Evolutionary conservation across 2,797 vertebrate genomes (phyloP), one percentile per base, ranked within the genome.

Genomic region (Brachyalestes nurse): DNA sequence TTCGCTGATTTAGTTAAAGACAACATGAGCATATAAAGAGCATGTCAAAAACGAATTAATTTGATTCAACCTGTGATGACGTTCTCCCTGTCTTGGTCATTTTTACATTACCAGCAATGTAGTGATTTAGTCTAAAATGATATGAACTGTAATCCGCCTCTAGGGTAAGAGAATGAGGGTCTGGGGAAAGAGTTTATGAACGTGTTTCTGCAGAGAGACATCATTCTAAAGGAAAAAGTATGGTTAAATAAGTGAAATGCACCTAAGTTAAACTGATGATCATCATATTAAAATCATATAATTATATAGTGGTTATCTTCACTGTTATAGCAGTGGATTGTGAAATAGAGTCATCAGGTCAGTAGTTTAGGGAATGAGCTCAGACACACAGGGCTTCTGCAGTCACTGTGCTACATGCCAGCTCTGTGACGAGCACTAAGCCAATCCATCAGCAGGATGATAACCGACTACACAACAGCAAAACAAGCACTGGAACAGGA

Each of bases 261-360:
- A 60, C 1, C 2, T 61, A 25, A 12, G 25, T 61, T 61, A 1
- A 25, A 2, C 3, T 25, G 55, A 8, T 21, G 4, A 8, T 21
- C 7, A 57, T 6, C 1, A 61, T 14, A 21, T 21, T 47, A 14
- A 19, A 28, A 51, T 72, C 2, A 19, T 40, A 4, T 23, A 7
- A 23, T 0, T 45, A 9, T 45, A n/a, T 10, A 5, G 45, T 2
- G 13, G 23, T 49, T 45, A 42, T 21, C 16, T 9, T 51, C 23
- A 25, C 25, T 57, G 7, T 55, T 57, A 38, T 55, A 16, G 51
- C 25, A n/a, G 21, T 47, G 12, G 42, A 9, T 9, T 47, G 93
- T 92, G 93, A 90, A 93, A 91, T 93, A 94, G 91, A 92, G 88
- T 89, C 92, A 91, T 93, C 92, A 92, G 90, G 92, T 89, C 90